Percentiles rank a stretch among this genome's conserved stretches.
Conservation (phyloP, 2,888 invertebrate genomes). For the Linyphia triangularis region DNA sequence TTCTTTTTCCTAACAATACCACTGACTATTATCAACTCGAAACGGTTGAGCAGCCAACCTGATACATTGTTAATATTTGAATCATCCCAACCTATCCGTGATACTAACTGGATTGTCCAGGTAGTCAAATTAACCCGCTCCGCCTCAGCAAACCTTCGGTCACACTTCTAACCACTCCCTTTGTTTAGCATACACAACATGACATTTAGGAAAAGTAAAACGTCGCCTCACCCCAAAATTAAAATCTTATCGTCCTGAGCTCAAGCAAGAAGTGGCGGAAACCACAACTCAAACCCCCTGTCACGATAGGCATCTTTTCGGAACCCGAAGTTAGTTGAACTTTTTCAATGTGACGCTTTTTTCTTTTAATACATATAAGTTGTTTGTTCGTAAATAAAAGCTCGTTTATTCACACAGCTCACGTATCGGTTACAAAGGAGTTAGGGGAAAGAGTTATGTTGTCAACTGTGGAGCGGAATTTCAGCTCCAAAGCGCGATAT, state of each 20-base stretch:
- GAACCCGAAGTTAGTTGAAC: not conserved
- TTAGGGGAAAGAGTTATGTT: conserved; percentile 5
- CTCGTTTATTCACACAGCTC: conserved; percentile 25
- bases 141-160: not conserved
- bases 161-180: not conserved
- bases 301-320: not conserved
- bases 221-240: not conserved
- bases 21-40: not conserved
- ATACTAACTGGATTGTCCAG: not conserved
- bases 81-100: not conserved
- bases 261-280: not conserved
- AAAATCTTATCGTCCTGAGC: not conserved
- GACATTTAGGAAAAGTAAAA: not conserved
- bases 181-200: too few species aligned
- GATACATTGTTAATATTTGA: not conserved
- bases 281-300: not conserved
- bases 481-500: not conserved
- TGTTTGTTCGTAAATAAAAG: conserved; percentile 28
- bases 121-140: not conserved
- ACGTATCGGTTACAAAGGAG: conserved; percentile 30
- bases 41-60: conserved; percentile 31
- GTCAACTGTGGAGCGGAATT: conserved; percentile 1
- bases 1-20: not conserved
- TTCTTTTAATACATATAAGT: too few species aligned
- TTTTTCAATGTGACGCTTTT: not conserved